Conservation (phyloP, 2,113 vertebrate species). For the Cranoglanis bouderius region DNA sequence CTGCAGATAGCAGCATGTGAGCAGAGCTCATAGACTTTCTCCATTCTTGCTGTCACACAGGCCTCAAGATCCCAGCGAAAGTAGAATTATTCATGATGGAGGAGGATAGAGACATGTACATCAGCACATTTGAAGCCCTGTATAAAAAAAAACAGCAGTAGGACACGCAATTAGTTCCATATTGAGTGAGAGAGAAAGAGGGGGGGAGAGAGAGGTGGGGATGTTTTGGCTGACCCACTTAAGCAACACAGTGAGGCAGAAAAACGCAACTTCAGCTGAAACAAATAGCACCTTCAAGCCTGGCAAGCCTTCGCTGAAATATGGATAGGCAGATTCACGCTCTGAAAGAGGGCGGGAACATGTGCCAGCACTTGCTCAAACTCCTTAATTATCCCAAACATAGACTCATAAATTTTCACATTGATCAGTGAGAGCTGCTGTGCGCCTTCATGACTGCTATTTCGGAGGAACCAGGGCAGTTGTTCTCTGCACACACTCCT, state of each 20-base stretch:
- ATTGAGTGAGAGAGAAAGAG: slow-evolving; percentile 5
- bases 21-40: slow-evolving; percentile 33
- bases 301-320: slow-evolving; percentile 45
- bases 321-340: slow-evolving; percentile 17
- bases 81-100: slow-evolving; percentile 45
- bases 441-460: slow-evolving; percentile 5
- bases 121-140: slow-evolving; percentile 25
- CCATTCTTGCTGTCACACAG: slow-evolving; percentile 18
- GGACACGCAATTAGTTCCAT: slow-evolving; percentile 45
- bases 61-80: slow-evolving; percentile 23
- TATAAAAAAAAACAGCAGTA: slow-evolving; percentile 19
- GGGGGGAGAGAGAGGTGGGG: neutral
- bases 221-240: slow-evolving; percentile 58
- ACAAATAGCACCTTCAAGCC: slow-evolving; percentile 49
- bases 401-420: neutral
- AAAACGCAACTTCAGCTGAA: slow-evolving; percentile 59
- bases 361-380: neutral
- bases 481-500: slow-evolving; percentile 9
- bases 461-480: neutral
- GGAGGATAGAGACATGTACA: slow-evolving; percentile 15
- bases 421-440: neutral
- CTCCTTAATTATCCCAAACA: slow-evolving; percentile 26
- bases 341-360: neutral
- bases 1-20: neutral
- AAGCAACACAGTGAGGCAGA: slow-evolving; percentile 42